Base-by-base conservation (phyloP, 1,140 invertebrate genomes). In the Leptinotarsa undecemlineata region DNA sequence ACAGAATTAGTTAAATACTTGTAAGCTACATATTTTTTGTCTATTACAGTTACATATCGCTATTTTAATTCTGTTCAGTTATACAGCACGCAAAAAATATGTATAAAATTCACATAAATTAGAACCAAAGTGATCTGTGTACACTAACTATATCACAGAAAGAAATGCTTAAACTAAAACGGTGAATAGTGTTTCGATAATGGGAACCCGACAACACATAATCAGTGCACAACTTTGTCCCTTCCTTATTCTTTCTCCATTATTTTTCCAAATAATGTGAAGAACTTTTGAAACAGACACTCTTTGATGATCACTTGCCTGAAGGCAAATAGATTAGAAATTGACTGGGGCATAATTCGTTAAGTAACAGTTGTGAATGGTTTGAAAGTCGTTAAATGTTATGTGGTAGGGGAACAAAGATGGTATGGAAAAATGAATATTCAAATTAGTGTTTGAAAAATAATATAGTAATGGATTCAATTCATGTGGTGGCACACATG, bases 101-200 rank as follows among this genome's bases (percentile, higher is more conserved):
- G 14, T 74, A 33, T 70, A 33, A 42, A 74, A 63, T 74, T 72
- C 51, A 74, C 51, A 69, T 23, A 48, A 48, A 21, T 73, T n/a
- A 74, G 66, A 71, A 75, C 63, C 23, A 57, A 57, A 78, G 70
- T 77, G 77, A 73, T 76, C 77, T 77, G 75, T 79, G 78, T 78
- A 77, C 78, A 81, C 80, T 81, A 80, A 81, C 68, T 74, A 81
- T 81, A 81, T 81, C 80, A 81, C 80, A 81, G 80, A 81, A 81
- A 81, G 76, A 81, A 81, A 80, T 79, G 76, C 80, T 81, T 79
- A 81, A 78, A 78, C 70, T 75, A 48, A 63, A 23, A 62, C 13
- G 73, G 63, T 26, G 67, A 68, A 61, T 72, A 74, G 75, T 17
- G 15, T 17, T 72, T 64, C 47, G 42, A 67, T 68, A 69, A 71